These are phyloP conservation scores for Tipula confusa DNA, from an alignment of 2,888 invertebrate species.

Conservation along the genomic window DNA sequence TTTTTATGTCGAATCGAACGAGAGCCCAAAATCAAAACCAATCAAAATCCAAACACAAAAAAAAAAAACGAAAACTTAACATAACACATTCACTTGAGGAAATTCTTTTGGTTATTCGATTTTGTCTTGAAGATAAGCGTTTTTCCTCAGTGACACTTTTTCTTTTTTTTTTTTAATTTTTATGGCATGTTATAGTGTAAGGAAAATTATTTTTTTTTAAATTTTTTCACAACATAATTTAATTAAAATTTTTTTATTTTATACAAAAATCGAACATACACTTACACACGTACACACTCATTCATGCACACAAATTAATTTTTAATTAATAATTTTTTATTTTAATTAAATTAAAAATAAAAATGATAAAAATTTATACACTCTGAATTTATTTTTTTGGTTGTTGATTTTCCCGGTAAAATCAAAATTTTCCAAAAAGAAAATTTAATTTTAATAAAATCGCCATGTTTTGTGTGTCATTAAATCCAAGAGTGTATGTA, in stretches of 20 bases:
- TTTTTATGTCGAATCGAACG: background rate
- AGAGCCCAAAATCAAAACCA: background rate
- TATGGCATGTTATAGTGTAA: background rate
- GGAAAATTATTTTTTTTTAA: too few species aligned
- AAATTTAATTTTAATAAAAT: constrained; percentile 20
- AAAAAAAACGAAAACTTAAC: background rate
- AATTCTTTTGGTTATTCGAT: background rate
- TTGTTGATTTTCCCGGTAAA: background rate
- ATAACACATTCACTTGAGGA: constrained; percentile 1
- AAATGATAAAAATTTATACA: background rate
- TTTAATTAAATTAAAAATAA: background rate
- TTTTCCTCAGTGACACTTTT: background rate
- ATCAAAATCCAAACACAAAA: too few species aligned
- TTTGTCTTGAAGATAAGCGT: background rate
- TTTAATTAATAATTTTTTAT: background rate
- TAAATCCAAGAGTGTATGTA: constrained; percentile 25
- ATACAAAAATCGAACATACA: background rate
- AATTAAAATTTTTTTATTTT: background rate
- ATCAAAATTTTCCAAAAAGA: constrained; percentile 3
- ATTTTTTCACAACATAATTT: background rate
- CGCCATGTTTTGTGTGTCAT: constrained; percentile 20
- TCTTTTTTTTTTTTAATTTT: too few species aligned
- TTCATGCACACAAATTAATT: constrained; percentile 17
- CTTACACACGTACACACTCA: too few species aligned
- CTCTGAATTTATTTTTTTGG: background rate